Evolutionary conservation across 2,113 vertebrate genomes (phyloP), one percentile per base, ranked within the genome.

Genomic region (Chaetura pelagica): DNA sequence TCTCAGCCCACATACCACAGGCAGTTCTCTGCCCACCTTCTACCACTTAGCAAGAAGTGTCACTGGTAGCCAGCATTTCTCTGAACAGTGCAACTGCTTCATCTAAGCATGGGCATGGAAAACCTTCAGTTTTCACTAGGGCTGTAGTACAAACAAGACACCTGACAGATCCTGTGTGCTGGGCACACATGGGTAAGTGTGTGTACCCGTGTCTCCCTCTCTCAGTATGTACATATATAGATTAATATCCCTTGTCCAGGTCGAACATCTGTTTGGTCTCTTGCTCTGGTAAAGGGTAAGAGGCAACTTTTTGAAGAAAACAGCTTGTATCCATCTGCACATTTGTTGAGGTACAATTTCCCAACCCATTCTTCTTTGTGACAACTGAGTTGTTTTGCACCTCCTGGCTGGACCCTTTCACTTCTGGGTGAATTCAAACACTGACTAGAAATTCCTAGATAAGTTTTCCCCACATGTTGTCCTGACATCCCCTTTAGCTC

Each of bases 141-240:
- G n/a, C 46, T 76, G 15, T 26, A 46, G 54, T 5, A 66, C 32
- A 48, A 78, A 54, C 13, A 69, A 63, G 46, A 22, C 4, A 29
- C 6, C 32, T 63, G 29, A 24, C 20, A 49, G 29, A 62, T 69
- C 30, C 32, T 0, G 0, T 9, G 29, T 40, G 4, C 21, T 71
- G 34, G 15, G 15, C 6, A 9, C n/a, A 40, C 15, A 11, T 22
- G 19, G 19, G 6, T 44, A 4, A 27, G 8, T 8, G 6, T 27
- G 17, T 52, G 27, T 27, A 3, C 35, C 4, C 0, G 0, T 22
- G 1, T 64, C 12, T 14, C 34, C 38, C 26, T 49, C 38, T n/a
- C 22, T 57, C 29, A 48, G 9, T 77, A 30, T 57, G 24, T 17
- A 29, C 1, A 4, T 16, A 15, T 35, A 27, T 4, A 80, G 62